A percentile compares a stretch with the other conserved stretches of the same genome.
phyloP scores from a whole-genome alignment of 2,113 vertebrate genomes.

The Noturus placidus region DNA sequence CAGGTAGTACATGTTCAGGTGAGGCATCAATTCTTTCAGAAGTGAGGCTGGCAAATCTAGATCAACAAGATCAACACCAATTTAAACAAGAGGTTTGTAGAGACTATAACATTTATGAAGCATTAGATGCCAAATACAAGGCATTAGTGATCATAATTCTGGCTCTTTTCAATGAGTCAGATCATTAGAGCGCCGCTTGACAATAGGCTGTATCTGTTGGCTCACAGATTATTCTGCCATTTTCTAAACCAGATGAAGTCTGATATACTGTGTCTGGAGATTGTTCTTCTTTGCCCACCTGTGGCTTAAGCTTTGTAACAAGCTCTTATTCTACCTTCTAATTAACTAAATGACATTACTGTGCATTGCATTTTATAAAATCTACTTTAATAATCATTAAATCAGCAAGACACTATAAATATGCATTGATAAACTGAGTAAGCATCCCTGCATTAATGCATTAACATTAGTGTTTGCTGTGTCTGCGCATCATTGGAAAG shows the following conservation, averaged over 20 bases:
- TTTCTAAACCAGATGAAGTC: neutral
- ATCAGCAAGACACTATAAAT: neutral
- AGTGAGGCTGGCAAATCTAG: conserved; percentile 77
- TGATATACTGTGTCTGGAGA: neutral
- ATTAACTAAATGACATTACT: neutral
- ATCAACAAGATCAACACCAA: neutral
- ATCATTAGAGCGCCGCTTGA: neutral
- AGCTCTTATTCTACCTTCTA: neutral
- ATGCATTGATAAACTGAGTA: neutral
- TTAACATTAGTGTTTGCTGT: neutral
- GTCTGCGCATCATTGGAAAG: neutral
- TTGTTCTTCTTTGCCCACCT: neutral
- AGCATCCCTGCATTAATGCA: neutral
- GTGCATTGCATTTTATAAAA: neutral
- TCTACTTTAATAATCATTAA: neutral
- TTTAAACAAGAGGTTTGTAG: neutral
- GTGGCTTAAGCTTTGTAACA: neutral
- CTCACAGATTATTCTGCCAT: neutral
- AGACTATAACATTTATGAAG: neutral
- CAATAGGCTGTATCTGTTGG: neutral
- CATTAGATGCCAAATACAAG: neutral
- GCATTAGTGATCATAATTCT: neutral
- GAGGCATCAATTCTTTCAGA: conserved; percentile 77
- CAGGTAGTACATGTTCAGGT: conserved; percentile 79
- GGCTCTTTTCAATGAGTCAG: neutral